Evolutionary conservation across 2,113 vertebrate genomes (phyloP).

Genomic region (Anoplopoma fimbria): DNA sequence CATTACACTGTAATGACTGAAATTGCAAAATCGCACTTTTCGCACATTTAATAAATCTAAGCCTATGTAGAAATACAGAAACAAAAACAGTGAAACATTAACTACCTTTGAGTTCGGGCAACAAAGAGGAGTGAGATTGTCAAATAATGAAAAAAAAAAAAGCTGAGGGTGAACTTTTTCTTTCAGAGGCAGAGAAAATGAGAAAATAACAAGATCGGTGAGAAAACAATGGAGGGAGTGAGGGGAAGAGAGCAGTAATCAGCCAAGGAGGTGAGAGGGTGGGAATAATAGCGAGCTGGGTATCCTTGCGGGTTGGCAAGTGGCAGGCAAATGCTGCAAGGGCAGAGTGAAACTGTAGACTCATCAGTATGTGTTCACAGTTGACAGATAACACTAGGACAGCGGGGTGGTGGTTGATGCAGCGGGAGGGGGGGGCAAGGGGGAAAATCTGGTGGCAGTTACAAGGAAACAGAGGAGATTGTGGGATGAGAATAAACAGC

Average conservation of each 20-base stretch:
- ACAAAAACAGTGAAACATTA: conserved; percentile 22
- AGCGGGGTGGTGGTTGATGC: conserved; percentile 45
- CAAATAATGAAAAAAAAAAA: conserved; percentile 40
- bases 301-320: conserved; percentile 61
- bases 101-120: conserved; percentile 3
- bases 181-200: conserved; percentile 45
- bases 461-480: conserved; percentile 35
- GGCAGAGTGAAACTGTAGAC: conserved; percentile 73
- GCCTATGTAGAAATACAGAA: neutral
- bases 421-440: neutral
- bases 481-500: conserved; percentile 23
- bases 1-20: neutral
- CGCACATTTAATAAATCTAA: neutral
- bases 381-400: conserved; percentile 73
- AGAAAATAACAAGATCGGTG: conserved; percentile 60
- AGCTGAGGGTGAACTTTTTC: conserved; percentile 37
- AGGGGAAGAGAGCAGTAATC: conserved; percentile 57
- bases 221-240: conserved; percentile 47
- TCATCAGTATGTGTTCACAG: conserved; percentile 77
- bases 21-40: neutral
- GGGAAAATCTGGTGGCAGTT: conserved; percentile 36
- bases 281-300: conserved; percentile 37
- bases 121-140: conserved; percentile 31
- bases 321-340: conserved; percentile 67
- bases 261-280: conserved; percentile 48